Conservation (phyloP, 2,113 vertebrate genomes). For the Rhombomys opimus region DNA sequence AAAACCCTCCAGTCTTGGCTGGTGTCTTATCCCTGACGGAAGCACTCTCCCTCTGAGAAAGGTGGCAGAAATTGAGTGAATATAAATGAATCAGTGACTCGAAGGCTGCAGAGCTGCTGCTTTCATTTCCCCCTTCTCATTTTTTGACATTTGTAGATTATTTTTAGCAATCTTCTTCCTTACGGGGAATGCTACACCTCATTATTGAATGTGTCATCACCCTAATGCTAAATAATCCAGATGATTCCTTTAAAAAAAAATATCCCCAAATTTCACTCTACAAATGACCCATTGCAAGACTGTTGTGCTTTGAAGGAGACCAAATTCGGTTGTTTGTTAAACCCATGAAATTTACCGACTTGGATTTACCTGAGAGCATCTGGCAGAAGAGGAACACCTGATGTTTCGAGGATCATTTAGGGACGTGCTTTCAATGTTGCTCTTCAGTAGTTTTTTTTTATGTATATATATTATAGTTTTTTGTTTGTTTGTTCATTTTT, state of each 20-base stretch:
- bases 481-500: neutral
- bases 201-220: neutral
- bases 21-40: neutral
- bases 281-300: neutral
- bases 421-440: neutral
- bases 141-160: conserved; percentile 18
- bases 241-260: neutral
- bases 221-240: neutral
- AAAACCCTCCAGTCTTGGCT: neutral
- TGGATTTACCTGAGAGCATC: neutral
- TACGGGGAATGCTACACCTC: neutral
- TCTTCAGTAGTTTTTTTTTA: neutral
- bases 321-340: neutral
- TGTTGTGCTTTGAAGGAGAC: neutral
- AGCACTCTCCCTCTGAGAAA: neutral
- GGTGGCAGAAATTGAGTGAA: neutral
- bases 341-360: neutral
- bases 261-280: neutral
- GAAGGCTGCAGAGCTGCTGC: neutral
- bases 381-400: neutral
- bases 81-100: neutral
- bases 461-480: neutral
- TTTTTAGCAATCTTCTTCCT: neutral
- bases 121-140: neutral
- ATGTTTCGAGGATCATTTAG: neutral